Base-by-base conservation (phyloP, 92 coral and sea anemone genomes). In the Metridium senile region DNA sequence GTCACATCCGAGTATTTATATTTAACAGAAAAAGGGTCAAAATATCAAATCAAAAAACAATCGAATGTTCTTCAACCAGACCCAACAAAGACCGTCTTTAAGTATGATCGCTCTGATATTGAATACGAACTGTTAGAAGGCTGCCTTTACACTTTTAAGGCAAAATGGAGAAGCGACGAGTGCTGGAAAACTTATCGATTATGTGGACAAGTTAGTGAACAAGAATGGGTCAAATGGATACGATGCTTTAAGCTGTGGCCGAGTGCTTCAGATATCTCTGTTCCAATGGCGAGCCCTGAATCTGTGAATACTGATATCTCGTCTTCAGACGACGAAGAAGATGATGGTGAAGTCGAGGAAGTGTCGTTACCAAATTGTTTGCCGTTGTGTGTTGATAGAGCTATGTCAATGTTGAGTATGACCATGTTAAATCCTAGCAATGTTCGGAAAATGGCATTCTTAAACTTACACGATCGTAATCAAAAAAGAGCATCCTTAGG, bases 381-480 rank as follows among this genome's bases (percentile, higher is more conserved):
- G 26, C 86, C 94, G 1, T 71, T 95, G 13, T 74, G 93, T 32
- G 99, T 81, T 4, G 96, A 92, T 27, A 90, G 89, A 69, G 93
- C 96, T 10, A 87, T 95, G 76, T 76, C 81, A 27, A 92, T 80
- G 84, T 84, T 88, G 74, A 87, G 97, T 1, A 93, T 95, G 97
- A 89, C 94, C 7, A 89, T 93, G 89, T 66, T 95, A 20, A 92
- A 95, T 57, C 99, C 99, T 17, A 89, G 99, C 74, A 93, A 78
- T 80, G 99, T 95, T 31, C 77, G 97, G 10, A 82, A 87, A 70
- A 80, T 92, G 0, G 88, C 92, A 7, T 82, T 75, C 21, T 63
- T 74, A 29, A 79, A 75, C 71, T 71, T 84, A 7, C 85, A 79
- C n/a, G 78, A 77, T 30, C 78, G 81, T 43, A 56, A 25, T 17